A percentile compares a stretch with the other conserved stretches of the same genome.
phyloP scores from a whole-genome alignment of 2,888 invertebrate species.

The Nemotelus nigrinus region DNA sequence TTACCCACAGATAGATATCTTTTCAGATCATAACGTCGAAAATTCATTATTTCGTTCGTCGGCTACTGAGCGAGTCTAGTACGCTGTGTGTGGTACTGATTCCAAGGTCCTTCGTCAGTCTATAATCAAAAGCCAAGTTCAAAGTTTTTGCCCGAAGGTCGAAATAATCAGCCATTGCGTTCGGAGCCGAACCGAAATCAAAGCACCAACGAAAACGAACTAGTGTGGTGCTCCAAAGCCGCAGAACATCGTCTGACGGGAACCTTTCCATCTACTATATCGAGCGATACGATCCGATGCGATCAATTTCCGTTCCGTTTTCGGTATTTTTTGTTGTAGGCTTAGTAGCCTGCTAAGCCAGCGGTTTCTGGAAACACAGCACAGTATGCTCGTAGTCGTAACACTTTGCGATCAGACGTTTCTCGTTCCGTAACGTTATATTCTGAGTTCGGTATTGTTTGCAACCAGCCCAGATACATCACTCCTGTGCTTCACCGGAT shows the following conservation, averaged over 20 bases:
- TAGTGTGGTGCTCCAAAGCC: not conserved
- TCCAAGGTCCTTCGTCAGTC: not conserved
- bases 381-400: constrained; percentile 9
- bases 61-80: too few species aligned
- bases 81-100: too few species aligned
- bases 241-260: not conserved
- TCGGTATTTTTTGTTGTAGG: constrained; percentile 1
- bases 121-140: constrained; percentile 35
- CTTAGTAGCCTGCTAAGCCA: not conserved
- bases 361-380: not conserved
- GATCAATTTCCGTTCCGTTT: constrained; percentile 15
- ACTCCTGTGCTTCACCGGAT: too few species aligned
- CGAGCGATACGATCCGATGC: constrained; percentile 10
- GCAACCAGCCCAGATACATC: not conserved
- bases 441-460: not conserved
- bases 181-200: not conserved
- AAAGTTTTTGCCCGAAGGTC: constrained; percentile 35
- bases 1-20: too few species aligned
- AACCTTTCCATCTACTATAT: not conserved
- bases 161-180: not conserved
- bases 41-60: too few species aligned
- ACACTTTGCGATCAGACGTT: constrained; percentile 9
- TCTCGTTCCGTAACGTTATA: not conserved
- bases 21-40: too few species aligned
- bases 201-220: not conserved